Base-by-base conservation (phyloP, 1,140 invertebrate species). In the Ceratina calcarata region DNA sequence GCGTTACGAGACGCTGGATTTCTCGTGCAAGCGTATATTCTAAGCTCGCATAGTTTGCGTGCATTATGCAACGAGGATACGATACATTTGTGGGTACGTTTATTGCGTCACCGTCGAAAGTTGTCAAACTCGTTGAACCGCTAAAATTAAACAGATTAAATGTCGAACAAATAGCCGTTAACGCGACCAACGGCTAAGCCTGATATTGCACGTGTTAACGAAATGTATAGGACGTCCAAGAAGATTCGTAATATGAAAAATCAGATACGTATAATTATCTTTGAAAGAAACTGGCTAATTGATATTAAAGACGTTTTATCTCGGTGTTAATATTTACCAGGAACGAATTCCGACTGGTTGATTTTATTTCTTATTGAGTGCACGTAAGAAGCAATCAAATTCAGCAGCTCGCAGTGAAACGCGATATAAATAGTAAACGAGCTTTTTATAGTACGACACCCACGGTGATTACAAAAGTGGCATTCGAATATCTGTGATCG, bases 61-160 rank as follows among this genome's bases (percentile, higher is more conserved):
- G 27, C 49, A 78, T 78, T 78, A 78, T 78, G 75, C 75, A 78
- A 78, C 67, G 22, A 37, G 58, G n/a, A 78, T 37, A 70, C 58
- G 75, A 71, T 71, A 78, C 75, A 64, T 78, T 78, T 71, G 58
- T 15, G 58, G 67, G 20, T 53, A 53, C n/a, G 49, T 53, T 67
- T 45, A 45, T 78, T 71, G 67, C 75, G 27, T 78, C 66, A 78
- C 37, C 57, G 24, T 78, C 58, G 75, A 78, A 78, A 78, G 75
- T 78, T 78, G 75, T 78, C 67, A 71, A 78, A 78, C 75, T 70
- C 67, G 75, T 78, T 70, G 75, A 70, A 78, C 75, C 67, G 58
- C 67, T 70, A 53, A 78, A 70, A 78, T 78, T 53, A 69, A 70
- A 70, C 66, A 18, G 75, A 69, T 77, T 70, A 78, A 71, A 60